Conservation (phyloP, 1,140 invertebrate genomes). For the Trissolcus basalis region DNA sequence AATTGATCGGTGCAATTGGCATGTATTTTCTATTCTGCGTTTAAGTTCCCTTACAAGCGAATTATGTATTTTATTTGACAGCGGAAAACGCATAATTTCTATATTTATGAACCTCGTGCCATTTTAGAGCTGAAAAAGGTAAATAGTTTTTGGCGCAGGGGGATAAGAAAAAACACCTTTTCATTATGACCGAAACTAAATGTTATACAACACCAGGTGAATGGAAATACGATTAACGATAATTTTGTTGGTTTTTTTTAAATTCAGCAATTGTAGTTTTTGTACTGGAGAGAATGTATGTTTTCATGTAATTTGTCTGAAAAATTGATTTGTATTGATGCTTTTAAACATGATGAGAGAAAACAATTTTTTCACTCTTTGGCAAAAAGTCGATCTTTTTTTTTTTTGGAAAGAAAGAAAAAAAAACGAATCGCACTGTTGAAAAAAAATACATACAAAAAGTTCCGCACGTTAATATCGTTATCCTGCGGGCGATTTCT, state of each 20-base stretch:
- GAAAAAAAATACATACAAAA: no score
- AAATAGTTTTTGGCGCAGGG: background rate
- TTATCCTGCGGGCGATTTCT: constrained; percentile 11
- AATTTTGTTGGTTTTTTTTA: no score
- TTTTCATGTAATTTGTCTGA: no score
- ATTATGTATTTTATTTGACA: constrained; percentile 36
- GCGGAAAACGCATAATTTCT: constrained; percentile 18
- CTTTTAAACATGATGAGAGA: no score
- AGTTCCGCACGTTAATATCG: background rate
- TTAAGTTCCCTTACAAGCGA: constrained; percentile 12
- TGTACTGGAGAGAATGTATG: no score
- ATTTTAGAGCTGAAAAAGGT: constrained; percentile 4
- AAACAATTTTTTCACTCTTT: no score
- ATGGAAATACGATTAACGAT: background rate
- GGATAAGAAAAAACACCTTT: background rate
- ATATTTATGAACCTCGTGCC: constrained; percentile 16
- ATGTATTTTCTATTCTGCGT: constrained; percentile 8
- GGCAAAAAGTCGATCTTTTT: no score
- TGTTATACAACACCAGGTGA: constrained; percentile 6
- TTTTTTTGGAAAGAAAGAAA: no score
- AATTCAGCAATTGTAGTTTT: no score
- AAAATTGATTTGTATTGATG: no score
- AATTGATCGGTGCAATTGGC: constrained; percentile 2
- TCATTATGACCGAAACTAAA: background rate
- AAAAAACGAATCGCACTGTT: no score